Base-by-base conservation (phyloP, 2,113 vertebrate species). In the Anhinga anhinga region DNA sequence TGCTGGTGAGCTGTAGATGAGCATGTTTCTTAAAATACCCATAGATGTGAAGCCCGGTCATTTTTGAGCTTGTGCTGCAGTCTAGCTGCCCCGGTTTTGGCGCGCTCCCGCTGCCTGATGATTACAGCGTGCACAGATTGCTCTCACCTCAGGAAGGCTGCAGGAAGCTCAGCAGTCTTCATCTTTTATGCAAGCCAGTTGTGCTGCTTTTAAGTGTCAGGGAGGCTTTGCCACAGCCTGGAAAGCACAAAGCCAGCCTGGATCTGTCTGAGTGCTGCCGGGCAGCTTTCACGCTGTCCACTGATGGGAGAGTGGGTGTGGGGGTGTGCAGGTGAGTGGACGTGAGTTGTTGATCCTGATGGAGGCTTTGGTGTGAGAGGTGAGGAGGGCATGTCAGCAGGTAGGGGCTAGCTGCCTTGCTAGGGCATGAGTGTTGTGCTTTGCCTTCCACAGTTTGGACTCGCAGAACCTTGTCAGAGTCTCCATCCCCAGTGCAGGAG, bases 271-370 rank as follows among this genome's bases (percentile, higher is more conserved):
- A 18, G 42, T 45, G 42, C 55, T 36, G 45, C 47, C 0, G 0
- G 62, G 47, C 47, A 47, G 47, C 47, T 56, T 56, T 52, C 21
- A 3, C 0, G 2, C 42, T 23, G 47, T 6, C 61, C 0, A 10
- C 34, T 23, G 50, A 4, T 36, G 72, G 66, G 32, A 53, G 50
- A 25, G 52, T 0, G 7, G 34, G 0, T 21, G 58, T 29, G 36
- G 30, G 38, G 26, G 15, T 7, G 65, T 50, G 70, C 10, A 13
- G 61, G 32, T 1, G 13, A 53, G 49, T 0, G 8, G 45, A 5
- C 1, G 3, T 1, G 38, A 29, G 26, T 1, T 40, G 32, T 42
- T 62, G 32, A 15, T 79, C 25, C 11, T 0, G 0, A 0, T 9
- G 67, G 80, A 63, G 50, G 27, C 36, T 42, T 70, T 86, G 86